These are phyloP conservation scores for Drosophila parvula DNA, from an alignment of 1,140 invertebrate species.

Conservation along the genomic window DNA sequence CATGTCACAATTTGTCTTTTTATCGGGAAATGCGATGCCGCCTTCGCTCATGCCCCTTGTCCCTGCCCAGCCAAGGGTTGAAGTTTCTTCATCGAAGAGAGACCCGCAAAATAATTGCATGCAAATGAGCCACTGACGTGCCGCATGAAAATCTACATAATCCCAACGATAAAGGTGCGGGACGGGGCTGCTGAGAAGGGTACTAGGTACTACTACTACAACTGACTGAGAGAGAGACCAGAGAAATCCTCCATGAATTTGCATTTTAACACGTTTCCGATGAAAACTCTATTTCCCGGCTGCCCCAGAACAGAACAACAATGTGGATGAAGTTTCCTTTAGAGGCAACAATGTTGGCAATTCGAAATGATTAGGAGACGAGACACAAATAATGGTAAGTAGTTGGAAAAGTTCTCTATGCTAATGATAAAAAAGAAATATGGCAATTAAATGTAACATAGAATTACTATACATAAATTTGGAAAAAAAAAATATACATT, in stretches of 20 bases:
- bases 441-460: too few relatives aligned
- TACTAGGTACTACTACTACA: not conserved
- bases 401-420: not conserved
- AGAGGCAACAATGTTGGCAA: constrained; percentile 4
- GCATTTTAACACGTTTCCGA: constrained; percentile 50
- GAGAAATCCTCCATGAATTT: constrained; percentile 31
- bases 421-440: not conserved
- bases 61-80: constrained; percentile 23
- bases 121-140: constrained; percentile 68
- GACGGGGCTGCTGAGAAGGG: not conserved
- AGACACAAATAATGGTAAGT: too few relatives aligned
- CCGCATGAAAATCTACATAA: constrained; percentile 46
- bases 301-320: constrained; percentile 7
- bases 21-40: constrained; percentile 6
- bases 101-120: constrained; percentile 70
- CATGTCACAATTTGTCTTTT: constrained; percentile 61
- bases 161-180: not conserved
- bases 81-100: constrained; percentile 12
- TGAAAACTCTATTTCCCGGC: constrained; percentile 10
- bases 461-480: too few relatives aligned
- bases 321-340: not conserved
- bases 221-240: not conserved
- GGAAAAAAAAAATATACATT: too few relatives aligned
- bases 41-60: not conserved
- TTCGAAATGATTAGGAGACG: constrained; percentile 2